Base-by-base conservation (phyloP, 2,797 vertebrate genomes). In the Peromyscus attwateri region DNA sequence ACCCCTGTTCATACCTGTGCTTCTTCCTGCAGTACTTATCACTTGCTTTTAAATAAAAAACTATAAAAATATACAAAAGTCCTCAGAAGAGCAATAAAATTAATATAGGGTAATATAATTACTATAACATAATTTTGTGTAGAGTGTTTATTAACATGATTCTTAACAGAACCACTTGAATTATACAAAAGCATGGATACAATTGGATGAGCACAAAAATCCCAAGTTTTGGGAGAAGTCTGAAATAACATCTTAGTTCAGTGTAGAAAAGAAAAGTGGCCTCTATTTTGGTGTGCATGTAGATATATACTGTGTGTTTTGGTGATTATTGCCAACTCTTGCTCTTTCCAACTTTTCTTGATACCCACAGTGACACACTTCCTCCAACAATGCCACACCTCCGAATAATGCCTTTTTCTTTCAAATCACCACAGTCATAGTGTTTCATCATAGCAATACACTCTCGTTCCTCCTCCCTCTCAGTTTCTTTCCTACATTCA, bases 231-330 rank as follows among this genome's bases (percentile, higher is more conserved):
- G 89, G 31, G 46, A 19, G 34, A 62, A 95, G 87, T 83, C n/a
- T 90, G n/a, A 68, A 96, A 87, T 84, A 89, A 80, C 95, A 87
- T 57, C 25, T 95, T 73, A 43, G 25, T 49, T 60, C 23, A 25
- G 19, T 91, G 1, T 10, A 73, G 34, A 23, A 93, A 93, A 96
- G n/a, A 77, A 55, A 79, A 79, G 31, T 6, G 2, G 34, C 4
- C 77, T n/a, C 19, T 80, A 80, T 23, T 52, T 55, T 10, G 52
- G 76, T n/a, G 49, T 80, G 31, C 11, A 12, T 55, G 6, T 21
- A 34, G 17, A 34, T 55, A 5, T 21, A 77, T 77, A 6, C 8
- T 80, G 10, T 55, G 10, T 55, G 17, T 80, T 31, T n/a, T 27
- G 62, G 62, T 64, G 62, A 64, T 64, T 55, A 34, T 55, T 55